These are phyloP conservation scores for Amitus sp. DNA, from an alignment of 2,888 invertebrate genomes.

Conservation along the genomic window DNA sequence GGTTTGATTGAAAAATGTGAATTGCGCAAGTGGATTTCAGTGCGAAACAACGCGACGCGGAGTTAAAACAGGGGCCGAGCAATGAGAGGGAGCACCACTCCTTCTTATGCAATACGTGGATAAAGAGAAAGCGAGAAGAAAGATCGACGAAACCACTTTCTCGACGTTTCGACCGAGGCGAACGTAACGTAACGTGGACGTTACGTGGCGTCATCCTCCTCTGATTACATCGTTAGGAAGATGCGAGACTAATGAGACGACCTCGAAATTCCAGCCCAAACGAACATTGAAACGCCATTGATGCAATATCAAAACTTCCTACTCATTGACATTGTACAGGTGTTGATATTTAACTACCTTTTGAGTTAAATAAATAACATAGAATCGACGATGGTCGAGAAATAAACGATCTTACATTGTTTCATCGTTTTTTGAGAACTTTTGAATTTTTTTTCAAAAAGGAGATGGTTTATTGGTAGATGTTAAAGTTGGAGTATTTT, in stretches of 20 bases:
- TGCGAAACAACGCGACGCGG: slow-evolving; percentile 35
- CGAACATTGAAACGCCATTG: neutral
- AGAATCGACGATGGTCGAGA: no score
- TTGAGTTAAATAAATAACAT: no score
- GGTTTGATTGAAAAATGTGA: no score
- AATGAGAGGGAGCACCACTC: slow-evolving; percentile 50
- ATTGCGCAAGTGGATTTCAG: no score
- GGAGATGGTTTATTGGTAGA: no score
- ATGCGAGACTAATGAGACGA: slow-evolving; percentile 28
- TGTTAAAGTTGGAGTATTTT: no score
- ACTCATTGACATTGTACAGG: no score
- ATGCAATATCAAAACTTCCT: no score
- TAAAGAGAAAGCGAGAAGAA: slow-evolving; percentile 61
- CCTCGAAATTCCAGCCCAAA: slow-evolving; percentile 27
- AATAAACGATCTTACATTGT: no score
- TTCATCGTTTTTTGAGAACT: no score
- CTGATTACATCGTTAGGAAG: slow-evolving; percentile 36
- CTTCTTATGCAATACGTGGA: slow-evolving; percentile 55
- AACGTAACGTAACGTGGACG: slow-evolving; percentile 47
- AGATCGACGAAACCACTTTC: slow-evolving; percentile 52
- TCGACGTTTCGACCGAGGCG: slow-evolving; percentile 50
- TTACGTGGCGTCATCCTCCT: slow-evolving; percentile 40
- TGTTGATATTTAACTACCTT: no score
- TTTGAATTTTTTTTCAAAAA: no score
- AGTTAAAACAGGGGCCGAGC: slow-evolving; percentile 31